Percentiles rank a stretch among this genome's conserved stretches.
phyloP scores from a whole-genome alignment of 2,888 invertebrate genomes.

The Torymus tubicola region DNA sequence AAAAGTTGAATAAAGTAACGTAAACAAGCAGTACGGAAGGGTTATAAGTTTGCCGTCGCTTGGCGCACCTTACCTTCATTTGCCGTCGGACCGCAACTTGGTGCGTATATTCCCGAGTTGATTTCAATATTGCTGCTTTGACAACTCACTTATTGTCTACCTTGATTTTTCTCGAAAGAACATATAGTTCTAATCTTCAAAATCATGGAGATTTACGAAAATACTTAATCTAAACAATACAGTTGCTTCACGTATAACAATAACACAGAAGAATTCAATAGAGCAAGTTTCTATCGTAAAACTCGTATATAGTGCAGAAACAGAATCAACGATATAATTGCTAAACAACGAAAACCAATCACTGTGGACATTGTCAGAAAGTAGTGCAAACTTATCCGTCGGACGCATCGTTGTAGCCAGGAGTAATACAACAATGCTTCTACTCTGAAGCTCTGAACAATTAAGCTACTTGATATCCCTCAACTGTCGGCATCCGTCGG shows the following conservation, averaged over 20 bases:
- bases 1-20: background rate
- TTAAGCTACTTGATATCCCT: conserved; percentile 24
- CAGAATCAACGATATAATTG: conserved; percentile 1
- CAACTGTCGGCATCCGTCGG: conserved; percentile 38
- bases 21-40: background rate
- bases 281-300: background rate
- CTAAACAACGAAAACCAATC: conserved; percentile 16
- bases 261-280: background rate
- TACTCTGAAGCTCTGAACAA: background rate
- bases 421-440: conserved; percentile 7
- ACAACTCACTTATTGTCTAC: background rate
- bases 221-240: conserved; percentile 60
- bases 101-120: background rate
- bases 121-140: background rate
- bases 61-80: conserved; percentile 32
- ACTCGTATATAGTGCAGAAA: background rate
- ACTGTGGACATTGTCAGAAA: background rate
- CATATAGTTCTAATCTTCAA: background rate
- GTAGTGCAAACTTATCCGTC: conserved; percentile 27
- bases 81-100: conserved; percentile 46
- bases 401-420: conserved; percentile 7
- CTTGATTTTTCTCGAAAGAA: background rate
- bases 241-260: background rate
- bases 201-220: conserved; percentile 67
- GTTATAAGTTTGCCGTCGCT: conserved; percentile 64